These are phyloP conservation scores for Botia almorhae DNA, from an alignment of 2,797 vertebrate genomes.

Conservation along the genomic window DNA sequence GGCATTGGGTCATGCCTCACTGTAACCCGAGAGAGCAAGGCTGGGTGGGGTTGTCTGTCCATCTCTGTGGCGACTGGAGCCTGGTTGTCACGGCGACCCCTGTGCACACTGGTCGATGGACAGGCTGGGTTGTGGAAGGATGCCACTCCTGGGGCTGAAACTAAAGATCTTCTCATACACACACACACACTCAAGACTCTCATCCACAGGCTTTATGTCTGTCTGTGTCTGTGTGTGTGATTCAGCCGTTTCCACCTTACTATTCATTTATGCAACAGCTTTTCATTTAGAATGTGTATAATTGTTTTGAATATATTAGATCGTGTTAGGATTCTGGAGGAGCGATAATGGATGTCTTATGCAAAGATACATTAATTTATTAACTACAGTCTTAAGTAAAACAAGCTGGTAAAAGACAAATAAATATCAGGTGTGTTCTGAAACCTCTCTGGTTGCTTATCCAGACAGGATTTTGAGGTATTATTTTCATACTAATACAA, in stretches of 20 bases:
- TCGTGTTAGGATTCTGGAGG: background rate
- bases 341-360: background rate
- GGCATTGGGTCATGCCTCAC: constrained; percentile 77
- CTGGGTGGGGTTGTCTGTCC: constrained; percentile 70
- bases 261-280: constrained; percentile 38
- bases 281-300: constrained; percentile 20
- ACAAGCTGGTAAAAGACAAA: no score
- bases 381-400: no score
- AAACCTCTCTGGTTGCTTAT: no score
- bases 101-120: constrained; percentile 46
- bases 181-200: constrained; percentile 5
- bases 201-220: constrained; percentile 13
- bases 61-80: constrained; percentile 71
- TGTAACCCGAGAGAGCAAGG: constrained; percentile 74
- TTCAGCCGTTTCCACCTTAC: constrained; percentile 7
- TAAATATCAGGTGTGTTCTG: no score
- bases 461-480: no score
- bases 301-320: background rate
- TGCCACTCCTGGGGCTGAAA: constrained; percentile 65
- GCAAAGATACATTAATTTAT: background rate
- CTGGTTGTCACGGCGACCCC: constrained; percentile 60
- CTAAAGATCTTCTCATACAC: constrained; percentile 53
- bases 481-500: no score
- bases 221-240: constrained; percentile 16
- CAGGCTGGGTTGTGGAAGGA: constrained; percentile 59